phyloP scores from a whole-genome alignment of 2,113 vertebrate genomes.

The Rhinopomastus cyanomelas region DNA sequence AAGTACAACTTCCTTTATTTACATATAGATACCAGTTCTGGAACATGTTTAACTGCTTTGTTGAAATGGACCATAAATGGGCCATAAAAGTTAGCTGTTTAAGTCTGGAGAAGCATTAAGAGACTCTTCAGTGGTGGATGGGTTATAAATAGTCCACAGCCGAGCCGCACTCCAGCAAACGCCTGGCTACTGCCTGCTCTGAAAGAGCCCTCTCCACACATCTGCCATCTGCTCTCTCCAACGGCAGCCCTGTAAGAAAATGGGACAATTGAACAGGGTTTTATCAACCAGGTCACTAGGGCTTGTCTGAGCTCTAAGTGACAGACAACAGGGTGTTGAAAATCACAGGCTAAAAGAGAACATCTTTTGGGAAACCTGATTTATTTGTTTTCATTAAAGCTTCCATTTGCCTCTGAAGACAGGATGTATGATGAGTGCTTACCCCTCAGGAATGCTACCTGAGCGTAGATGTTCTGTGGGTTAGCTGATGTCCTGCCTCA shows the following conservation, averaged over 20 bases:
- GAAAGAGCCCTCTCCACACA: neutral
- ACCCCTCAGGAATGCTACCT: neutral
- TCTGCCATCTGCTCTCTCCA: neutral
- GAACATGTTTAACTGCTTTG: constrained; percentile 34
- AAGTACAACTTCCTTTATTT: constrained; percentile 15
- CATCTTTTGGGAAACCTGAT: neutral
- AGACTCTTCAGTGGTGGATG: constrained; percentile 32
- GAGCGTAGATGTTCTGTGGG: neutral
- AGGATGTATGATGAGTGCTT: neutral
- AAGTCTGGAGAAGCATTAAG: constrained; percentile 44
- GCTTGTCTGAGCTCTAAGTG: neutral
- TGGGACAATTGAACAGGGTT: neutral
- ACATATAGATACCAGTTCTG: neutral
- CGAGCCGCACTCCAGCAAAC: neutral
- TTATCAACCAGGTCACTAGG: neutral
- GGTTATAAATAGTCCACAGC: constrained; percentile 15
- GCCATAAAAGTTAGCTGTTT: constrained; percentile 40
- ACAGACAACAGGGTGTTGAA: neutral
- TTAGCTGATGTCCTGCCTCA: neutral
- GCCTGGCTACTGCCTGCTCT: neutral
- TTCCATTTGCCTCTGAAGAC: neutral
- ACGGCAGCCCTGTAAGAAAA: neutral
- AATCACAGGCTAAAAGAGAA: neutral
- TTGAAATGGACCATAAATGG: constrained; percentile 31
- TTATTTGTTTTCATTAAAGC: neutral